Conservation (phyloP, 2,888 invertebrate genomes). For the Cosmia pyralina region DNA sequence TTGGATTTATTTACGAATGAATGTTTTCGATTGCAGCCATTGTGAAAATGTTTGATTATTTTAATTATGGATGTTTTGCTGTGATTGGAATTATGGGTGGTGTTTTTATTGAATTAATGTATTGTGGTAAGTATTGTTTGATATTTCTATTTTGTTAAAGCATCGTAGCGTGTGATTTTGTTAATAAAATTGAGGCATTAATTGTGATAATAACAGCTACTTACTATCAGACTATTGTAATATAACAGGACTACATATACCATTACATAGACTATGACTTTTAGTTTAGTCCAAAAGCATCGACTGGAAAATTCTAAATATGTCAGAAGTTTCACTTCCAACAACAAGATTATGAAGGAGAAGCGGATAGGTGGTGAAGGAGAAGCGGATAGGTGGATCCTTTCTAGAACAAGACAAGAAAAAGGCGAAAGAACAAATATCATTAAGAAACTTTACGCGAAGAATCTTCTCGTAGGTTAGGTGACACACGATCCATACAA, state of each 20-base stretch:
- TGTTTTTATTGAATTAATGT: slow-evolving; percentile 41
- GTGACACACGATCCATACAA: slow-evolving; percentile 20
- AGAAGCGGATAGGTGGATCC: not conserved
- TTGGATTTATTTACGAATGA: slow-evolving; percentile 60
- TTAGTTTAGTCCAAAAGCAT: not conserved
- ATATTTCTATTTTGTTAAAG: slow-evolving; percentile 11
- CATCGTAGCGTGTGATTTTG: slow-evolving; percentile 1
- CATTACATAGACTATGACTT: not conserved
- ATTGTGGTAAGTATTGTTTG: slow-evolving; percentile 30
- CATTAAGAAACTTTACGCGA: not conserved
- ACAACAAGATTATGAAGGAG: too few relatives aligned
- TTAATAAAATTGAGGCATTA: not conserved
- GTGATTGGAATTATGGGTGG: slow-evolving; percentile 26
- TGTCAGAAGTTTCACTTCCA: too few relatives aligned
- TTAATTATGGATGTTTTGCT: slow-evolving; percentile 37
- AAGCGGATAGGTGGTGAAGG: accelerated
- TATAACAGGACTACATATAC: not conserved
- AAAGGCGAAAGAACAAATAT: not conserved
- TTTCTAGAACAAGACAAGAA: not conserved
- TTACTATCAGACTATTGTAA: not conserved
- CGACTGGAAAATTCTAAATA: not conserved
- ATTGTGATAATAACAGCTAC: not conserved
- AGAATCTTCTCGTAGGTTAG: slow-evolving; percentile 1
- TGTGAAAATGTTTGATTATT: slow-evolving; percentile 57
- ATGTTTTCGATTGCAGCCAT: slow-evolving; percentile 45